Conservation (phyloP, 2,888 invertebrate species). For the Phaonia tiefii region DNA sequence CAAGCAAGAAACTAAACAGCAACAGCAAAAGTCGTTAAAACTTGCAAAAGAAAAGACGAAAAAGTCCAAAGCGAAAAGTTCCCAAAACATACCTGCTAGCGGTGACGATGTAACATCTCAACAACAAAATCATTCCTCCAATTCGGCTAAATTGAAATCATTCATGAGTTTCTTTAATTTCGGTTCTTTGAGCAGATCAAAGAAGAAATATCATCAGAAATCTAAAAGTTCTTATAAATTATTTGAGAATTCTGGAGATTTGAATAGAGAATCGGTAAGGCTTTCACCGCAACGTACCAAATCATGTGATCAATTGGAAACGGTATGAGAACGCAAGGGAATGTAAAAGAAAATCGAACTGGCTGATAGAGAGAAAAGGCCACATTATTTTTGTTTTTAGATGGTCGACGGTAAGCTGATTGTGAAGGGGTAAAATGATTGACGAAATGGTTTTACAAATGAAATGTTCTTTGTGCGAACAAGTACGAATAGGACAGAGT, state of each 20-base stretch:
- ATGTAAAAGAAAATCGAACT: no score
- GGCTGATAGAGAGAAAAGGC: no score
- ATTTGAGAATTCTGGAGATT: slow-evolving; percentile 72
- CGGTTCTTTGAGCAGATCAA: slow-evolving; percentile 72
- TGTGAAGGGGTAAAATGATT: no score
- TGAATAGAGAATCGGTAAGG: slow-evolving; percentile 66
- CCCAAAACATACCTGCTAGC: slow-evolving; percentile 8
- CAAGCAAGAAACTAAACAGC: slow-evolving; percentile 68
- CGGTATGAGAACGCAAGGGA: slow-evolving; percentile 65
- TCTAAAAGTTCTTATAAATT: slow-evolving; percentile 74
- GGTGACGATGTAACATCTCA: slow-evolving; percentile 7
- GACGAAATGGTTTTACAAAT: no score
- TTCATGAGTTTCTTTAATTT: slow-evolving; percentile 69
- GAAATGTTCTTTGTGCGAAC: no score
- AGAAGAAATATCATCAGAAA: slow-evolving; percentile 75
- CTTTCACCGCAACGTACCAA: slow-evolving; percentile 73
- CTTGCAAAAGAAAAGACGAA: slow-evolving; percentile 67
- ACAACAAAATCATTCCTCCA: slow-evolving; percentile 62
- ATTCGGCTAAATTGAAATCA: slow-evolving; percentile 68
- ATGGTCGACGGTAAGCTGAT: no score
- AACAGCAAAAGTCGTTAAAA: slow-evolving; percentile 55
- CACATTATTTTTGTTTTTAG: no score
- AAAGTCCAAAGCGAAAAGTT: slow-evolving; percentile 48
- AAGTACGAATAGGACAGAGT: no score
- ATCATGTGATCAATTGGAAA: slow-evolving; percentile 76